Conservation (phyloP, 2,113 vertebrate genomes). For the Motacilla alba region DNA sequence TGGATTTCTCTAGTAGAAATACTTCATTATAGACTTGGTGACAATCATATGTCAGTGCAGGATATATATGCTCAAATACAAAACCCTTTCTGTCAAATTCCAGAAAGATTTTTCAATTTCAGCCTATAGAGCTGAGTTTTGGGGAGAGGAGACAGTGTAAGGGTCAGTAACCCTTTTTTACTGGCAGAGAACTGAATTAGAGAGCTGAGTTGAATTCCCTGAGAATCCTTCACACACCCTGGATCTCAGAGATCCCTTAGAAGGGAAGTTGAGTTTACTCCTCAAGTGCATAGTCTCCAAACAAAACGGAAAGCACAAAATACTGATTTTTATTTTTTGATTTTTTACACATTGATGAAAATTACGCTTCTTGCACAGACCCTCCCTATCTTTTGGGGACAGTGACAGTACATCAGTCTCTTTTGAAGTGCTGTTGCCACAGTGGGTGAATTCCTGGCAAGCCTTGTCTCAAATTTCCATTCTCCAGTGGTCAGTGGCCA, state of each 20-base stretch:
- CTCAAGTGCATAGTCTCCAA: background rate
- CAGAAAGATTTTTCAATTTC: background rate
- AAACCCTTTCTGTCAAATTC: background rate
- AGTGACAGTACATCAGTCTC: background rate
- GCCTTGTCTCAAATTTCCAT: background rate
- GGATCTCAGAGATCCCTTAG: background rate
- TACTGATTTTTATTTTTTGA: background rate
- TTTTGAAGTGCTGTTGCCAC: background rate
- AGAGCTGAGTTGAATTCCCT: background rate
- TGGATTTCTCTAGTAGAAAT: background rate
- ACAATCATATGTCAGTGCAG: rapidly evolving
- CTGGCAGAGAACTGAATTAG: background rate
- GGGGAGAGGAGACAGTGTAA: background rate
- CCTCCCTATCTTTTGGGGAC: background rate
- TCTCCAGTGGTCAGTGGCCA: background rate
- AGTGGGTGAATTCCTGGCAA: background rate
- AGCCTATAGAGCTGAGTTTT: background rate
- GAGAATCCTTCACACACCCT: background rate
- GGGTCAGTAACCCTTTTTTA: background rate
- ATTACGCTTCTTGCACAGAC: background rate
- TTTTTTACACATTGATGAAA: background rate
- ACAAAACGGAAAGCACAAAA: background rate
- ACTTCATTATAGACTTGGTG: background rate
- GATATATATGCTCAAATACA: background rate
- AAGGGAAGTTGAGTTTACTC: background rate